phyloP scores from a whole-genome alignment of 1,140 invertebrate genomes.

The Drosophila chauvacae region DNA sequence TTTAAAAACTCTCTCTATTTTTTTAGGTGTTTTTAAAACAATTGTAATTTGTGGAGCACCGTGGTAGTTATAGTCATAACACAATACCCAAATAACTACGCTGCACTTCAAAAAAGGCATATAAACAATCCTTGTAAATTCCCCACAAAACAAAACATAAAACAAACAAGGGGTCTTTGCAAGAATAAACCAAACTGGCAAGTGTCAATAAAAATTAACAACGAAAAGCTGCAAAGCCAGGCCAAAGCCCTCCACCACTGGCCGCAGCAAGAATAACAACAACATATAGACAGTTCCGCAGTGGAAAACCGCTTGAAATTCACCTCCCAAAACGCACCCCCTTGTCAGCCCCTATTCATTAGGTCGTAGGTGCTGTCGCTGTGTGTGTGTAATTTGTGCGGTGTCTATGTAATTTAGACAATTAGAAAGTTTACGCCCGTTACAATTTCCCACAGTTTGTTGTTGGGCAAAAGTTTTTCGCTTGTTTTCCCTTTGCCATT shows the following conservation, averaged over 20 bases:
- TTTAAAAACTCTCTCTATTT: too few species aligned
- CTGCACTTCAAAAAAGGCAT: neutral
- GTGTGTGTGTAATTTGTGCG: constrained; percentile 39
- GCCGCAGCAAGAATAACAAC: constrained; percentile 16
- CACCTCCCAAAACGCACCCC: constrained; percentile 1
- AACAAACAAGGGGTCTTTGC: constrained; percentile 18
- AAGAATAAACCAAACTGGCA: constrained; percentile 11
- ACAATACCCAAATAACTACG: neutral
- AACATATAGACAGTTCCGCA: constrained; percentile 16
- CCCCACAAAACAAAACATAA: constrained; percentile 10
- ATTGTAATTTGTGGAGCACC: too few species aligned
- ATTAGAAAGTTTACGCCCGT: constrained; percentile 72
- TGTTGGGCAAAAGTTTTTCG: constrained; percentile 38
- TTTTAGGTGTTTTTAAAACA: too few species aligned
- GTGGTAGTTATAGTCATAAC: too few species aligned
- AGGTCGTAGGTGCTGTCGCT: constrained; percentile 11
- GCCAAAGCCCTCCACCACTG: constrained; percentile 33
- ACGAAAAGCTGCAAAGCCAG: constrained; percentile 65
- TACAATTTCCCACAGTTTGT: constrained; percentile 60
- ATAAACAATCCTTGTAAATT: constrained; percentile 5
- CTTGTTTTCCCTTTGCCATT: constrained; percentile 64
- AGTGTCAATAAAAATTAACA: constrained; percentile 68
- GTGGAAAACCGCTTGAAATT: neutral
- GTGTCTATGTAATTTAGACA: constrained; percentile 76
- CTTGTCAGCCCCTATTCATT: constrained; percentile 19